phyloP scores from a whole-genome alignment of 2,797 vertebrate species.

The Remorina albescens region DNA sequence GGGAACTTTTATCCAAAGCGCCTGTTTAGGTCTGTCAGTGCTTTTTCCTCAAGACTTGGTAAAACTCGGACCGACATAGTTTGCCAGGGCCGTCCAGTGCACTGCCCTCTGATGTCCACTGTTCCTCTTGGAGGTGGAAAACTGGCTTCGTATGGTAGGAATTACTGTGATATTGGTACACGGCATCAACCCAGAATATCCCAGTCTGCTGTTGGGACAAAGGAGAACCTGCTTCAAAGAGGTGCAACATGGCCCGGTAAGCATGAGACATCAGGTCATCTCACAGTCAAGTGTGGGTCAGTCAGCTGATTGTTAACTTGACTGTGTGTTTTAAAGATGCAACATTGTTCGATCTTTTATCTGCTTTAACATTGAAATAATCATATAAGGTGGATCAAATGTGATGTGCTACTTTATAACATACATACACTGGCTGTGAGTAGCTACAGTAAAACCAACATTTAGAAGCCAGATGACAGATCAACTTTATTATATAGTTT shows the following conservation, averaged over 20 bases:
- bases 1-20: slow-evolving; percentile 31
- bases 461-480: too few species aligned
- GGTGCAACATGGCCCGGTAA: slow-evolving; percentile 61
- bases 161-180: neutral
- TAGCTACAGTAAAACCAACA: too few species aligned
- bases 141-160: slow-evolving; percentile 26
- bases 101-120: neutral
- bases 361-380: neutral
- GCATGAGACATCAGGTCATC: neutral
- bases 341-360: neutral
- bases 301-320: neutral
- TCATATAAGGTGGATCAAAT: too few species aligned
- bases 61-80: neutral
- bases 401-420: too few species aligned
- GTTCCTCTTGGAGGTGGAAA: slow-evolving; percentile 7
- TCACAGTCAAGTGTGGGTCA: neutral
- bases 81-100: neutral
- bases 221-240: slow-evolving; percentile 48
- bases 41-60: slow-evolving; percentile 1
- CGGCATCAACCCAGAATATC: slow-evolving; percentile 17
- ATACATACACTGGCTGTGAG: too few species aligned
- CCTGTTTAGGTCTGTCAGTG: slow-evolving; percentile 34
- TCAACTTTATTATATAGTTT: too few species aligned
- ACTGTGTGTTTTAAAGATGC: neutral
- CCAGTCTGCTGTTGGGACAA: slow-evolving; percentile 14